Evolutionary conservation across 1,140 invertebrate genomes (phyloP), one percentile per base, ranked within the genome.

Genomic region (Ostrea denselamellosa): DNA sequence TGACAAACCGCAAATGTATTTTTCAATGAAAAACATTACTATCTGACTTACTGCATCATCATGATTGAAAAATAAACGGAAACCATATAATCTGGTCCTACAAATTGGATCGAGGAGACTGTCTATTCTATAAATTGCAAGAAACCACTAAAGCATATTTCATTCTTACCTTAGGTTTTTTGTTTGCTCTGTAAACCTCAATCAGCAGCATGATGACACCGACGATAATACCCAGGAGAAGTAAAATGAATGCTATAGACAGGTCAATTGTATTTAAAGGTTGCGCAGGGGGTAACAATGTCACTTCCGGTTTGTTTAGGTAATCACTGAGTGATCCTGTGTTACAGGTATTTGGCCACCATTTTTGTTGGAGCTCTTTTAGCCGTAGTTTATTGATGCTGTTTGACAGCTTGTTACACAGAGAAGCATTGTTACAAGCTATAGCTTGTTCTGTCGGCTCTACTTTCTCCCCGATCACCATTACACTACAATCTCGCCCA

Each of bases 401-500:
- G 10, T 92, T 77, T 17, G 84, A 71, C 14, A 89, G 53, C 7
- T 83, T 28, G n/a, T 85, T 83, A 54, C 89, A 87, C 25, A 87
- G 44, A 12, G 81, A n/a, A 10, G 14, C 56, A 22, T 86, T 86
- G 25, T 17, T 77, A 54, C 89, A 86, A 8, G 97, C 98, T 81
- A 99, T 96, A 51, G 97, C 98, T 94, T 98, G 98, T 88, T 98
- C 97, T 94, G 98, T 98, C 19, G 97, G 96, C 94, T 98, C 98
- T 87, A 99, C 96, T 95, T 98, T 97, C 90, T 92, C 91, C 34
- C 90, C 92, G 83, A 91, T 91, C 17, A 89, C 53, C 86, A 91
- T 90, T 9, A 92, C 98, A 93, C 99, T 97, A 95, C 98, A 99
- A 0, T 98, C 96, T 85, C 97, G 95, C 92, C 98, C 97, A 94